Base-by-base conservation (phyloP, 2,797 vertebrate species). In the Gastrophryne carolinensis region DNA sequence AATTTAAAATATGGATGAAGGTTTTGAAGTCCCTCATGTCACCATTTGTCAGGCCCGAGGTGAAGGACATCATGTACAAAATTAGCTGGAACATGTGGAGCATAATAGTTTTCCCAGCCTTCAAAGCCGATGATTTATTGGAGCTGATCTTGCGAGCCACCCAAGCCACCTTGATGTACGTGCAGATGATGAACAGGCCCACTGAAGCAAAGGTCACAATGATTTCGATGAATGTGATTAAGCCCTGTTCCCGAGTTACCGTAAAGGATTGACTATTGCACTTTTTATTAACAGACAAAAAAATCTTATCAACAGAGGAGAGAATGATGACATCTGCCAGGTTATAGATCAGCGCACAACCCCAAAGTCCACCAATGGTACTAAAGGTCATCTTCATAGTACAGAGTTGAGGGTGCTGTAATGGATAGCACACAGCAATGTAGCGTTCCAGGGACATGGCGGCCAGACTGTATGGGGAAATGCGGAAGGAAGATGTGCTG, bases 11-110 rank as follows among this genome's bases (percentile, higher is more conserved):
- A 8, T 53, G 53, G 10, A 60, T 5, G 17, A 47, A 60, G 9
- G 49, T 39, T 13, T 84, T 82, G 70, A 86, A 91, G 7, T 89
- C 86, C 57, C 19, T n/a, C 6, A 26, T 15, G 17, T 26, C 61
- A 11, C 19, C 50, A 23, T 72, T 56, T 0, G 44, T 35, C 10
- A 72, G 13, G 1, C 7, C 8, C 0, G 56, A 60, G 12, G 47
- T 1, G 2, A 72, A 17, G 7, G 69, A 61, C 3, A 41, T 19
- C 69, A 72, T 61, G 19, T 29, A 72, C 4, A 72, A 10, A 15
- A 34, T 8, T 29, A 72, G 19, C 56, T 72, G 69, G 54, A 72
- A 72, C 7, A 41, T 56, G 11, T 72, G 69, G 10, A 72, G 69
- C 41, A 72, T 47, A 4, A 72, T 13, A 0, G 69, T 72, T 23